phyloP scores from a whole-genome alignment of 2,113 vertebrate species.

The Menura novaehollandiae region DNA sequence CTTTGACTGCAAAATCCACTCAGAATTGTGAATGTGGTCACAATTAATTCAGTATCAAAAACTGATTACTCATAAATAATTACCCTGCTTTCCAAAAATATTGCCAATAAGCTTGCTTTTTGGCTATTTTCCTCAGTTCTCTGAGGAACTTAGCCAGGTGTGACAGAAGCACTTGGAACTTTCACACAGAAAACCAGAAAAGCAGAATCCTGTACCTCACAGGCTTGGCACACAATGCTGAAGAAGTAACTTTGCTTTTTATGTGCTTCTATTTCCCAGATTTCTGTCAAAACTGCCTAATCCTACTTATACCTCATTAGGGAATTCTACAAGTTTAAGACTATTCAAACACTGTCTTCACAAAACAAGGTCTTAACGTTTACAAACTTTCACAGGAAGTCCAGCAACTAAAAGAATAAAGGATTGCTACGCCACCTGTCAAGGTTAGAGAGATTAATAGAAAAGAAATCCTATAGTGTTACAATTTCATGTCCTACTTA shows the following conservation, averaged over 20 bases:
- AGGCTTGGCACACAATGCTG: background rate
- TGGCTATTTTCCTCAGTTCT: background rate
- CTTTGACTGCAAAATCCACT: background rate
- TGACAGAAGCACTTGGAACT: background rate
- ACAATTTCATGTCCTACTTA: background rate
- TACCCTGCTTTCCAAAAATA: background rate
- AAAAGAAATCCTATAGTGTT: background rate
- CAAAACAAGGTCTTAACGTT: background rate
- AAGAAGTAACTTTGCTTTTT: background rate
- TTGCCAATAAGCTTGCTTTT: background rate
- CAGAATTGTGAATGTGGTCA: background rate
- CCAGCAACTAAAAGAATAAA: background rate
- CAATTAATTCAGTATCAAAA: background rate
- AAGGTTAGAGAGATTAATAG: background rate
- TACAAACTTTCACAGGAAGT: background rate
- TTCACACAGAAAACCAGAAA: background rate
- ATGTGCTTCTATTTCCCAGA: background rate
- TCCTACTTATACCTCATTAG: background rate
- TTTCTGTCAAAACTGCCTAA: background rate
- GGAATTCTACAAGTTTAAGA: background rate
- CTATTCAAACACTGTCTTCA: background rate
- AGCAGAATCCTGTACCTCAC: background rate
- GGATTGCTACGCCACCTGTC: background rate
- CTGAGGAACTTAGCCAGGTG: background rate
- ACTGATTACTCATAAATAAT: background rate